A percentile compares a stretch with the other conserved stretches of the same genome.
Evolutionary conservation across 2,888 invertebrate genomes (phyloP).

Genomic region (Adelphocoris suturalis): DNA sequence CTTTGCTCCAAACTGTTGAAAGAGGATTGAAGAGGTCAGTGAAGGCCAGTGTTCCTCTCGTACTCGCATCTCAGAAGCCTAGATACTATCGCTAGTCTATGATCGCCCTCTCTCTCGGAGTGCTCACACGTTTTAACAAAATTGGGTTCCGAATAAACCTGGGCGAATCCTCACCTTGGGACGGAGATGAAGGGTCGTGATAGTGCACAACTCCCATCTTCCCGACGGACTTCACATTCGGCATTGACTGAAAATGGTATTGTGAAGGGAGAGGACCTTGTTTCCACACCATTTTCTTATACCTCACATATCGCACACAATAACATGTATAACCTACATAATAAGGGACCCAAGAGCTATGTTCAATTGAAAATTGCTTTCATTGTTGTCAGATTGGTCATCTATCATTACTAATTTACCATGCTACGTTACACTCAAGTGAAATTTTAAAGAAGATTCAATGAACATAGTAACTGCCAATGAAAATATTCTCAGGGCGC

Average conservation of each 20-base stretch:
- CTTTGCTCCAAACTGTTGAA: neutral
- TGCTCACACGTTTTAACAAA: constrained; percentile 27
- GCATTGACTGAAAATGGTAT: constrained; percentile 24
- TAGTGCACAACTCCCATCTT: constrained; percentile 52
- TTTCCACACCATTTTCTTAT: neutral
- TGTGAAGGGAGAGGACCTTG: neutral
- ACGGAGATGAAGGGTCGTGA: constrained; percentile 53
- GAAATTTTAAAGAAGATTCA: no score
- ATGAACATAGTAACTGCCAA: no score
- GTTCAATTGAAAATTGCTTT: no score
- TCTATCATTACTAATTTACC: no score
- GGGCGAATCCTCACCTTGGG: constrained; percentile 18
- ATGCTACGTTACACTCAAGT: no score
- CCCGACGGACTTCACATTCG: constrained; percentile 31
- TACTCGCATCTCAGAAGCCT: constrained; percentile 10
- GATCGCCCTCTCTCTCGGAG: neutral
- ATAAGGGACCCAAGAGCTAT: no score
- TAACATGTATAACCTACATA: no score
- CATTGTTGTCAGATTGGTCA: no score
- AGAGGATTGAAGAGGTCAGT: neutral
- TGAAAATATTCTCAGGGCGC: no score
- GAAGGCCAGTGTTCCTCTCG: neutral
- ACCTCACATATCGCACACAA: no score
- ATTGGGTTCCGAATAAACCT: constrained; percentile 2
- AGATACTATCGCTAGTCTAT: constrained; percentile 14